Conservation (phyloP, 2,113 vertebrate genomes). For the Atractosteus spatula region DNA sequence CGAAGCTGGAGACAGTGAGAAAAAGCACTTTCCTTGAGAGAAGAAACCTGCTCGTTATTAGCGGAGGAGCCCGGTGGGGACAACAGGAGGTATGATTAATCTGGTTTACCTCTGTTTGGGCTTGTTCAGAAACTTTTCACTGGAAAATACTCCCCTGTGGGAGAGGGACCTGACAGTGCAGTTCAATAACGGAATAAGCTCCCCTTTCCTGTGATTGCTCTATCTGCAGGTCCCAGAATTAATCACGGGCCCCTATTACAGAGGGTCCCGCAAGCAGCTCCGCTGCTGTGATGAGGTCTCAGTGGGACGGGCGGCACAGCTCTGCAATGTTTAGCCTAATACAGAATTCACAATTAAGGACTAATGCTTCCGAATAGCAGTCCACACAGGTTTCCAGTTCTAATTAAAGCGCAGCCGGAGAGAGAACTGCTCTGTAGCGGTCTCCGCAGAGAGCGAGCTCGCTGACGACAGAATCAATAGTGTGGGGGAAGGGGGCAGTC, state of each 20-base stretch:
- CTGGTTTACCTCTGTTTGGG: background rate
- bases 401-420: background rate
- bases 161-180: background rate
- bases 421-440: too few species aligned
- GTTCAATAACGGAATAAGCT: background rate
- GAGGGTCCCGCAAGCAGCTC: background rate
- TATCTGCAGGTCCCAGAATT: background rate
- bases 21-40: background rate
- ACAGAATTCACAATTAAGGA: background rate
- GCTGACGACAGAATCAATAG: too few species aligned
- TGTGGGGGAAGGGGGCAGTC: too few species aligned
- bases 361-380: background rate
- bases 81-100: background rate
- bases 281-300: background rate
- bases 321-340: background rate
- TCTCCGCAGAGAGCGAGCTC: too few species aligned
- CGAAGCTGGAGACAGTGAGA: background rate
- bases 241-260: background rate
- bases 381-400: background rate
- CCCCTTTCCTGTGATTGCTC: background rate
- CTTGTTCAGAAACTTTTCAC: background rate
- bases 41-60: slow-evolving; percentile 7
- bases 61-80: background rate
- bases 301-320: background rate
- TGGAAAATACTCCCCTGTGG: background rate